phyloP scores from a whole-genome alignment of 92 coral and sea anemone species.

The Galaxea fascicularis region DNA sequence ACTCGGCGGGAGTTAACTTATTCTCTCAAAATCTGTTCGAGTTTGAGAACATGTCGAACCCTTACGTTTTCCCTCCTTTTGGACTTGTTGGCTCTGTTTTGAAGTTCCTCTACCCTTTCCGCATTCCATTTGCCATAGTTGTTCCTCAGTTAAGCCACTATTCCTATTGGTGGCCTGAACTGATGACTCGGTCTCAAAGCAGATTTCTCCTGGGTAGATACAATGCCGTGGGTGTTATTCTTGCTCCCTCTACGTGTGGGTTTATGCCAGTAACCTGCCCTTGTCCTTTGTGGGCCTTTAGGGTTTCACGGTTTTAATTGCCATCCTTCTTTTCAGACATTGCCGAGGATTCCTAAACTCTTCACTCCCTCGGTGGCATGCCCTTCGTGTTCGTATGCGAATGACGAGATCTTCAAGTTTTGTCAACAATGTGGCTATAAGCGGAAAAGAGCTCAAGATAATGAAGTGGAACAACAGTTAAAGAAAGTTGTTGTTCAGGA shows the following conservation, averaged over 20 bases:
- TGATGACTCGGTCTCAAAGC: neutral
- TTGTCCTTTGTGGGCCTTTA: constrained; percentile 21
- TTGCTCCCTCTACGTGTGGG: constrained; percentile 37
- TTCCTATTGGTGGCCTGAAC: constrained; percentile 50
- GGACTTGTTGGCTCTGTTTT: constrained; percentile 28
- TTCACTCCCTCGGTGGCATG: constrained; percentile 34
- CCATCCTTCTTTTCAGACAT: constrained; percentile 11
- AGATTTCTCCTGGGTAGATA: neutral
- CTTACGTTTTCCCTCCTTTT: constrained; percentile 52
- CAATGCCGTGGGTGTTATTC: neutral
- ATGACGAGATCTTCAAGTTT: constrained; percentile 37
- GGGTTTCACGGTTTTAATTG: constrained; percentile 20
- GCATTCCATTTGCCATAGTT: constrained; percentile 31
- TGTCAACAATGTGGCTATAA: constrained; percentile 54
- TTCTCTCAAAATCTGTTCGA: constrained; percentile 38
- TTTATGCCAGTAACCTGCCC: constrained; percentile 10
- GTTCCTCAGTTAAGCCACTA: constrained; percentile 19
- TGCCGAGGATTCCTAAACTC: constrained; percentile 30
- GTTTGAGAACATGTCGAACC: constrained; percentile 10
- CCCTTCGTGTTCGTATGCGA: constrained; percentile 37
- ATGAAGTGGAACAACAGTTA: constrained; percentile 4
- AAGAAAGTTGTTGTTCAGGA: constrained; percentile 1
- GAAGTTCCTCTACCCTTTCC: constrained; percentile 12
- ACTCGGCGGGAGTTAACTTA: constrained; percentile 31
- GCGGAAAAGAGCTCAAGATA: constrained; percentile 19